Conservation (phyloP, 2,797 vertebrate species). For the Bucorvus abyssinicus region DNA sequence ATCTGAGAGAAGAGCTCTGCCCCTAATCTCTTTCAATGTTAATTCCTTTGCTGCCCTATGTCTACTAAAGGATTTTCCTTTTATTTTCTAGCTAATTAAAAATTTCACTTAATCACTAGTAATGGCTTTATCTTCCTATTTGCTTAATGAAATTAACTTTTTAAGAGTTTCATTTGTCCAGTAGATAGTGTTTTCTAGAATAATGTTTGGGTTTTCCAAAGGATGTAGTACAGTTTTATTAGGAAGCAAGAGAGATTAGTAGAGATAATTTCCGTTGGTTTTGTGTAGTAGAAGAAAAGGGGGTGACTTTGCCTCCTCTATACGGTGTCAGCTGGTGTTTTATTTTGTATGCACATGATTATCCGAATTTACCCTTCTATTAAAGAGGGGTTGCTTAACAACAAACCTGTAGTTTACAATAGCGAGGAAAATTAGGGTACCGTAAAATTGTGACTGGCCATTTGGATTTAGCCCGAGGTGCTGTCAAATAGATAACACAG, state of each 20-base stretch:
- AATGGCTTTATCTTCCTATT: neutral
- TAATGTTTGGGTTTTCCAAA: neutral
- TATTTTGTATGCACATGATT: neutral
- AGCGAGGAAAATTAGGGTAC: neutral
- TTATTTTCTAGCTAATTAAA: neutral
- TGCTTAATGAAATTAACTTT: neutral
- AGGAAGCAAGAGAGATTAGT: neutral
- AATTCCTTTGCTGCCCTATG: neutral
- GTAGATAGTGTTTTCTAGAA: neutral
- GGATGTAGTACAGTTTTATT: neutral
- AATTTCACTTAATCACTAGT: neutral
- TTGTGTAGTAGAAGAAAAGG: neutral
- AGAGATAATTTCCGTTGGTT: neutral
- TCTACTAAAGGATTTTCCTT: neutral
- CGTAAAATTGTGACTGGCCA: neutral
- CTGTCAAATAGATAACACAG: neutral
- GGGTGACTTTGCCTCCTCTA: neutral
- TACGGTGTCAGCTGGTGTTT: neutral
- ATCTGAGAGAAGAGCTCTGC: neutral
- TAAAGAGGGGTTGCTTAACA: neutral
- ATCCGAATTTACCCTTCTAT: neutral
- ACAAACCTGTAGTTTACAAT: neutral
- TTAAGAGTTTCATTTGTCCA: neutral
- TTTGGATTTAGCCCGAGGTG: neutral
- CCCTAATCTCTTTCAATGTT: neutral